These are phyloP conservation scores for Apamea monoglypha DNA, from an alignment of 2,888 invertebrate species.

Conservation along the genomic window DNA sequence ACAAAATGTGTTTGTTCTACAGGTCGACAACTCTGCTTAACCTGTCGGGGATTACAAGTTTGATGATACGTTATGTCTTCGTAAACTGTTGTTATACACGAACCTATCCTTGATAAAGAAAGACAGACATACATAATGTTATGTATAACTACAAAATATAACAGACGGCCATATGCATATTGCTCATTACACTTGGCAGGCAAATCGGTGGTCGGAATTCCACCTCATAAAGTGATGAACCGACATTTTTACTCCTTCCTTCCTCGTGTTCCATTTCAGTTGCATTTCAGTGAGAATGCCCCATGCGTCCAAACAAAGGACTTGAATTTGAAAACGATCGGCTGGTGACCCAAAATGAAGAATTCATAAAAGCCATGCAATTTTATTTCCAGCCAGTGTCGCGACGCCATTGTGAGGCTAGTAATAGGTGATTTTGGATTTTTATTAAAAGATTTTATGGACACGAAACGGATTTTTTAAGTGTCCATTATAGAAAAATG, in stretches of 20 bases:
- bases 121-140: not conserved
- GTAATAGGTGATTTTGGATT: constrained; percentile 39
- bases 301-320: constrained; percentile 3
- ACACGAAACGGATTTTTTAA: constrained; percentile 28
- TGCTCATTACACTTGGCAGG: not conserved
- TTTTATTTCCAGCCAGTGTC: constrained; percentile 14
- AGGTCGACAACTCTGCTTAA: not conserved
- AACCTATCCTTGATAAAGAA: not conserved
- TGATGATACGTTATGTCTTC: not conserved
- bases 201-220: not conserved
- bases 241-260: not conserved
- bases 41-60: not conserved
- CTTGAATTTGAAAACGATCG: constrained; percentile 9
- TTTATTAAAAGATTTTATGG: constrained; percentile 39
- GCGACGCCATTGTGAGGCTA: constrained; percentile 19
- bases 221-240: not conserved
- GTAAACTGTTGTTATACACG: not conserved
- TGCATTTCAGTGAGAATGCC: not conserved
- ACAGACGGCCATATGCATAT: not conserved
- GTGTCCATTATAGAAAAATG: constrained; percentile 44
- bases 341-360: not conserved
- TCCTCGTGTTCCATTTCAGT: constrained; percentile 2
- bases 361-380: constrained; percentile 20
- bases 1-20: not conserved
- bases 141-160: not conserved